Percentiles rank a stretch among this genome's conserved stretches.
Conservation (phyloP, 2,888 invertebrate species). For the Panzeria rudis region DNA sequence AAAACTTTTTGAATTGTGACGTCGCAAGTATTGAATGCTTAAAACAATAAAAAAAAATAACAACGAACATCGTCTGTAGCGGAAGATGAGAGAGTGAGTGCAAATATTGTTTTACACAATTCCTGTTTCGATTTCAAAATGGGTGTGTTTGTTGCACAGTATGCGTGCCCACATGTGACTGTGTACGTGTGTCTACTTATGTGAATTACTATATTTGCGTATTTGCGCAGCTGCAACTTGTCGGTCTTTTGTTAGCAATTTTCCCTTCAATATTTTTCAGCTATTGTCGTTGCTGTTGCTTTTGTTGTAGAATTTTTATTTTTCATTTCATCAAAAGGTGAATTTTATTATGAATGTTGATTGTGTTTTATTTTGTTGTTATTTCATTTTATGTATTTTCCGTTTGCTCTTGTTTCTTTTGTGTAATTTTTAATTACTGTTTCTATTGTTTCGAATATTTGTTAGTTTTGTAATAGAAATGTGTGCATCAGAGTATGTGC, state of each 20-base stretch:
- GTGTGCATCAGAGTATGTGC: constrained; percentile 1
- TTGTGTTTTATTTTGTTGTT: constrained; percentile 4
- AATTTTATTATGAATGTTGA: constrained; percentile 19
- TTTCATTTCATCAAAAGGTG: constrained; percentile 23
- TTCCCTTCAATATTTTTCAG: constrained; percentile 23
- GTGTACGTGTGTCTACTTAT: background rate
- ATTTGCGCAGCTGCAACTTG: constrained; percentile 72
- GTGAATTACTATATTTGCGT: constrained; percentile 58
- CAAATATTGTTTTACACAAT: constrained; percentile 1
- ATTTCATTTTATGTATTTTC: background rate
- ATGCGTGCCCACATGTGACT: background rate
- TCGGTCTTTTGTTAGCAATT: constrained; percentile 48
- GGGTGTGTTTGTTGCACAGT: constrained; percentile 40
- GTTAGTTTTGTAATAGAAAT: background rate
- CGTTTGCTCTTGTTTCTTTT: constrained; percentile 19
- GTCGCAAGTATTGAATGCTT: constrained; percentile 6
- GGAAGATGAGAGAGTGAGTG: constrained; percentile 22
- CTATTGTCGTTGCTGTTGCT: constrained; percentile 14
- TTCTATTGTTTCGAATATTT: constrained; percentile 39
- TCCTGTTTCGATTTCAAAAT: constrained; percentile 47
- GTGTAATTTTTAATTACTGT: constrained; percentile 61
- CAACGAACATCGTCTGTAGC: background rate
- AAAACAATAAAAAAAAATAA: constrained; percentile 3
- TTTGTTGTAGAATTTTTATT: background rate
- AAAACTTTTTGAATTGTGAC: constrained; percentile 13